Evolutionary conservation across 2,797 vertebrate species (phyloP), one percentile per base, ranked within the genome.

Genomic region (Artibeus jamaicensis): DNA sequence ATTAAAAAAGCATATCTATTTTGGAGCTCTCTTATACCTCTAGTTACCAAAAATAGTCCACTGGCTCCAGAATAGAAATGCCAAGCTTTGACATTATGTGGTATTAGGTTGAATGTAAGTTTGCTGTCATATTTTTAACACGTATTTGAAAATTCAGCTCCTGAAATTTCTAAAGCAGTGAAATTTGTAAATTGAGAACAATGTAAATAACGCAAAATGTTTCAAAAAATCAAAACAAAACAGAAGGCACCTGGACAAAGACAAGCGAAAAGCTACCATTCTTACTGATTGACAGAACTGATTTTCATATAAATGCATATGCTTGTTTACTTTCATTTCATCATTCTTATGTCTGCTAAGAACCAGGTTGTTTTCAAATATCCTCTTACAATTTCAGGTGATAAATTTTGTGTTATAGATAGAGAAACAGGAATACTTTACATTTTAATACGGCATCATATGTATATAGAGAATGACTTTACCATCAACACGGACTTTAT

Each of bases 101-200:
- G 59, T 86, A 46, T 53, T 87, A 68, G 57, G 21, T 32, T 73
- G 39, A 84, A 12, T 62, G 53, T 55, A 93, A 88, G 94, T 78
- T 77, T 73, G 11, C 57, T 86, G 42, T 67, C 44, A 62, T 89
- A 67, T 94, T 84, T 97, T 93, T 77, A 90, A 70, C 57, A 82
- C 46, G 21, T 24, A 89, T 84, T 86, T 93, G 76, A 0, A 91
- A 96, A 86, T 95, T 92, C 50, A 76, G 62, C 86, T 83, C 74
- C 91, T 32, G n/a, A 71, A 94, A 37, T 29, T 59, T 71, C 34
- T 94, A 89, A 73, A 77, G 26, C 9, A 53, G 46, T 86, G 1
- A 6, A 93, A 70, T 50, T 76, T 94, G 42, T 95, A 87, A 86
- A 65, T 50, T 65, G 55, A 70, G 91, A 96, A 85, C 76, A 39